A percentile compares a stretch with the other conserved stretches of the same genome.
Evolutionary conservation across 2,888 invertebrate species (phyloP).

Genomic region (Lasioglossum morio): DNA sequence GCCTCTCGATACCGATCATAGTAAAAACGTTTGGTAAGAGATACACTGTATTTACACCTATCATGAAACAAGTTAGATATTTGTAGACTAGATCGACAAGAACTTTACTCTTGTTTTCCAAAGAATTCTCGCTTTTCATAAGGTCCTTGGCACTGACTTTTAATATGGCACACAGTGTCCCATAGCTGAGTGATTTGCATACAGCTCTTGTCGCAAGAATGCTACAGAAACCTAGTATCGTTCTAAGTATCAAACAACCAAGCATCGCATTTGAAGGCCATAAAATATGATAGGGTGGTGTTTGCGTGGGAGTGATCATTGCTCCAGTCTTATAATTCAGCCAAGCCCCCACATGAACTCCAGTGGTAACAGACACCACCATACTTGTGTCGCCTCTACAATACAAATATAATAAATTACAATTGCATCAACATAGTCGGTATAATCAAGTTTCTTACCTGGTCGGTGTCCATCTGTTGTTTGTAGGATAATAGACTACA

Average conservation of each 20-base stretch:
- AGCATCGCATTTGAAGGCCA: conserved; percentile 92
- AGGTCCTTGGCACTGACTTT: conserved; percentile 89
- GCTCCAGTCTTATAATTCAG: conserved; percentile 92
- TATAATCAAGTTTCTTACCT: conserved; percentile 85
- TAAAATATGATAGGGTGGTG: conserved; percentile 91
- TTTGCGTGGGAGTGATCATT: conserved; percentile 86
- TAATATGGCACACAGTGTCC: conserved; percentile 89
- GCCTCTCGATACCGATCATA: conserved; percentile 91
- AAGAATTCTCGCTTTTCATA: conserved; percentile 88
- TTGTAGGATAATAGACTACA: conserved; percentile 92
- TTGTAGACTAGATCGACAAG: conserved; percentile 93
- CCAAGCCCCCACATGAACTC: conserved; percentile 93
- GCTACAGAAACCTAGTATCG: conserved; percentile 91
- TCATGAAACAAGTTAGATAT: conserved; percentile 92
- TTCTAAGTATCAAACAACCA: conserved; percentile 89
- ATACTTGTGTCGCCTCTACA: conserved; percentile 95
- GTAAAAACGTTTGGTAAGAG: conserved; percentile 92
- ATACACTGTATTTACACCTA: conserved; percentile 92
- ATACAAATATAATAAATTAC: conserved; percentile 58
- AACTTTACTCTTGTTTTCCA: conserved; percentile 90
- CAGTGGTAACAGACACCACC: conserved; percentile 93
- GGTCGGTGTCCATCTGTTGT: conserved; percentile 95
- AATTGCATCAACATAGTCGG: background rate
- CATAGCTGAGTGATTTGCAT: conserved; percentile 90
- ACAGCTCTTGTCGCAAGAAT: conserved; percentile 89